phyloP scores from a whole-genome alignment of 1,140 invertebrate species.

The Pectinophora gossypiella region DNA sequence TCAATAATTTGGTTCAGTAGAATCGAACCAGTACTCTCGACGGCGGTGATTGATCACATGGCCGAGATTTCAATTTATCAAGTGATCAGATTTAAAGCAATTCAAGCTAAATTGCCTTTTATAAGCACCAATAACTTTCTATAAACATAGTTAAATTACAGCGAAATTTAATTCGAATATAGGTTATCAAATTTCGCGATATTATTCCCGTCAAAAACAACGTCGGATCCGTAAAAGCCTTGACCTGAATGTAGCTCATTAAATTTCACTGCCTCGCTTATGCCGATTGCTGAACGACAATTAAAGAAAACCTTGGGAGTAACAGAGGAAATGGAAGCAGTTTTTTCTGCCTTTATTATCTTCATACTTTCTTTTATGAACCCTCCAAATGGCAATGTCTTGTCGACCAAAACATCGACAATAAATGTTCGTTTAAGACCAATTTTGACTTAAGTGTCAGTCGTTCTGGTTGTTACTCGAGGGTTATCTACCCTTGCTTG shows the following conservation, averaged over 20 bases:
- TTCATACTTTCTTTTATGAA: slow-evolving; percentile 36
- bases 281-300: slow-evolving; percentile 41
- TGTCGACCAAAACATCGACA: not conserved
- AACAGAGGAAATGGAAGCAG: slow-evolving; percentile 30
- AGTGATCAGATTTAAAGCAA: too few species aligned
- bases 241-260: slow-evolving; percentile 54
- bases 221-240: slow-evolving; percentile 23
- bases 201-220: not conserved
- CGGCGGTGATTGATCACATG: too few species aligned
- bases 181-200: too few species aligned
- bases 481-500: too few species aligned
- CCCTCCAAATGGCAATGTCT: slow-evolving; percentile 11
- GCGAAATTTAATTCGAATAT: too few species aligned
- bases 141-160: too few species aligned
- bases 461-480: too few species aligned
- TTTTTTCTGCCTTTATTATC: slow-evolving; percentile 32
- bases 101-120: too few species aligned
- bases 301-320: slow-evolving; percentile 39
- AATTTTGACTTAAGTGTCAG: not conserved
- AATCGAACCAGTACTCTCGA: too few species aligned
- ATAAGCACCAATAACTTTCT: too few species aligned
- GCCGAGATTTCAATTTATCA: too few species aligned
- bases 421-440: not conserved
- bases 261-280: slow-evolving; percentile 46
- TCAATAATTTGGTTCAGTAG: not conserved